phyloP scores from a whole-genome alignment of 2,113 vertebrate genomes.

The Lipophrys pholis region DNA sequence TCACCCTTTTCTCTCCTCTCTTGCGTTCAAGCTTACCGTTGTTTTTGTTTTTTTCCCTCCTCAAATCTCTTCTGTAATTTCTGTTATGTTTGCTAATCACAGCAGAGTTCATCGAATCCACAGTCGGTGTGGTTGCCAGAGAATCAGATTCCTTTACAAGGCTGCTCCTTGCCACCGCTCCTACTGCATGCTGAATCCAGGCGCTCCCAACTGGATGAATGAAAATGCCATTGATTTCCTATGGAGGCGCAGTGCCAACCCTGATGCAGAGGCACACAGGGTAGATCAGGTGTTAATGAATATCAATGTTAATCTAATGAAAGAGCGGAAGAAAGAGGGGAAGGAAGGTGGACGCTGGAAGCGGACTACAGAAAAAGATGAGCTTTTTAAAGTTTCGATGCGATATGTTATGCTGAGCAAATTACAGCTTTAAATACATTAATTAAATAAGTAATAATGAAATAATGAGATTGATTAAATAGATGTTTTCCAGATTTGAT shows the following conservation, averaged over 20 bases:
- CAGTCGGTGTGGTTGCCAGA: slow-evolving; percentile 37
- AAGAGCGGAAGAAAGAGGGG: slow-evolving; percentile 7
- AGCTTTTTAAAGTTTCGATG: slow-evolving; percentile 1
- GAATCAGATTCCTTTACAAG: slow-evolving; percentile 33
- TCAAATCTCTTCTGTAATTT: background rate
- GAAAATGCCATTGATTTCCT: slow-evolving; percentile 79
- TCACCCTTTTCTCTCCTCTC: background rate
- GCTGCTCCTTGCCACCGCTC: slow-evolving; percentile 57
- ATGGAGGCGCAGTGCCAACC: slow-evolving; percentile 59
- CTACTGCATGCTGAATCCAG: slow-evolving; percentile 31
- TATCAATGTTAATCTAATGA: slow-evolving; percentile 70
- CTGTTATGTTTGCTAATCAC: background rate
- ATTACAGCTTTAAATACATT: too few relatives aligned
- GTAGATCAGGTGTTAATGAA: slow-evolving; percentile 76
- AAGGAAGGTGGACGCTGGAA: slow-evolving; percentile 10
- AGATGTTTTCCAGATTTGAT: too few relatives aligned
- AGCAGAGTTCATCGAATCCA: background rate
- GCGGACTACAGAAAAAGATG: slow-evolving; percentile 2
- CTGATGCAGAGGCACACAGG: slow-evolving; percentile 39
- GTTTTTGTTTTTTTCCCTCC: background rate
- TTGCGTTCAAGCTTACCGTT: background rate
- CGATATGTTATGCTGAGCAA: too few relatives aligned
- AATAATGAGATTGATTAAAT: too few relatives aligned
- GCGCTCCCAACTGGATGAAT: slow-evolving; percentile 59
- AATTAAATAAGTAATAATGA: too few relatives aligned